Evolutionary conservation across 30 jellyfish, hydroid and myxozoan species (phyloP), one percentile per base, ranked within the genome.

Genomic region (Nemopilema nomurai): DNA sequence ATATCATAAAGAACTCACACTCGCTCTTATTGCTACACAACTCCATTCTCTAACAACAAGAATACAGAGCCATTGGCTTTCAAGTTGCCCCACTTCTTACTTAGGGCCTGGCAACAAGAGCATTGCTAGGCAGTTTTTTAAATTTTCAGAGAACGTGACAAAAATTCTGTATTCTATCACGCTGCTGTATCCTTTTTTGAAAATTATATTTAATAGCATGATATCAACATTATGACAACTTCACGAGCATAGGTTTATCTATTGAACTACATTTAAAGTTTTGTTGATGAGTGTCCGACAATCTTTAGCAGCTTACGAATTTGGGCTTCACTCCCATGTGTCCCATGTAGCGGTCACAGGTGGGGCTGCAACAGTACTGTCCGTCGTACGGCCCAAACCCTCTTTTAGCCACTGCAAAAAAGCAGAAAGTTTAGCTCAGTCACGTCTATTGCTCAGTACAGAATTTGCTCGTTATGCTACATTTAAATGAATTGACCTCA

Each of bases 291-390:
- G 57, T 6, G 6, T 3, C 72, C 8, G 29, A 63, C 72, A 16
- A 24, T 25, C 21, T 49, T 89, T 76, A 89, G 74, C 96, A 89
- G 8, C 18, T 73, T 18, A 89, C 90, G 22, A 32, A 51, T 27
- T 71, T 26, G 6, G 96, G 96, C 71, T 65, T 50, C 17, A 76
- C 31, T 49, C 51, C 67, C 89, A 89, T 81, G 33, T 89, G 96
- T 22, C 80, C 80, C 89, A 80, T 80, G 86, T 77, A 89, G 27
- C 92, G 91, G 51, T 89, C 96, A 62, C 96, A 89, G 16, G 80
- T 23, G 18, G 96, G 96, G 76, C 96, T 89, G 96, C 96, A 89
- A 30, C 96, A 89, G 69, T 65, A 89, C 30, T 89, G 86, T 18
- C 96, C 96, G 62, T 89, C 96, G 77, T 73, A 80, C 28, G 51